Conservation (phyloP, 2,888 invertebrate species). For the Escarpia spicata region DNA sequence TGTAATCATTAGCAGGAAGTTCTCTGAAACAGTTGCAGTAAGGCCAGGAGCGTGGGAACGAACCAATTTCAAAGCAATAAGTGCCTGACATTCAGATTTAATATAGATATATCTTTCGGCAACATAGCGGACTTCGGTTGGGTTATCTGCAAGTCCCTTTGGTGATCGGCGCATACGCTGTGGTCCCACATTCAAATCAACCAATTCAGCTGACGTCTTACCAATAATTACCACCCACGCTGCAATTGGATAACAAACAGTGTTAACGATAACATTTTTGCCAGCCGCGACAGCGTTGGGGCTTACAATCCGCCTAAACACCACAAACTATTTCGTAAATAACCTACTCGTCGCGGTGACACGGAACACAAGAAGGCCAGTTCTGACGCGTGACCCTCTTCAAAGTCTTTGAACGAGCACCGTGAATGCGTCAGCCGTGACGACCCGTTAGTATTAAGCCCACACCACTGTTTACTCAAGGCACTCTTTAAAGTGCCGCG, state of each 20-base stretch:
- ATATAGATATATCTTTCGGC: too few relatives aligned
- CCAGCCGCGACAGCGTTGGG: neutral
- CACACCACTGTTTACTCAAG: neutral
- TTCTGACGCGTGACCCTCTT: neutral
- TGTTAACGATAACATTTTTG: neutral
- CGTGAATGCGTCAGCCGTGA: neutral
- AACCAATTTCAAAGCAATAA: too few relatives aligned
- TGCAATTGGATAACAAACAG: neutral
- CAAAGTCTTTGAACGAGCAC: neutral
- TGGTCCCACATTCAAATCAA: neutral
- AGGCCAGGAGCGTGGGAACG: too few relatives aligned
- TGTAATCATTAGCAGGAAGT: too few relatives aligned
- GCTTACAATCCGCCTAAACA: neutral
- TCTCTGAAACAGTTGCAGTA: too few relatives aligned
- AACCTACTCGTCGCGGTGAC: neutral
- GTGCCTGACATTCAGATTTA: too few relatives aligned
- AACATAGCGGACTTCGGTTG: too few relatives aligned
- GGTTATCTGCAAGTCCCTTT: too few relatives aligned
- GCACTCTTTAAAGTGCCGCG: neutral
- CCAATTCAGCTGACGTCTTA: neutral
- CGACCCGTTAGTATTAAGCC: neutral
- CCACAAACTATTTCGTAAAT: neutral
- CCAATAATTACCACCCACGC: neutral
- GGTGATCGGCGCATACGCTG: too few relatives aligned
- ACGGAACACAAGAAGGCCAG: neutral